These are phyloP conservation scores for Tineola bisselliella DNA, from an alignment of 2,888 invertebrate genomes.

Conservation along the genomic window DNA sequence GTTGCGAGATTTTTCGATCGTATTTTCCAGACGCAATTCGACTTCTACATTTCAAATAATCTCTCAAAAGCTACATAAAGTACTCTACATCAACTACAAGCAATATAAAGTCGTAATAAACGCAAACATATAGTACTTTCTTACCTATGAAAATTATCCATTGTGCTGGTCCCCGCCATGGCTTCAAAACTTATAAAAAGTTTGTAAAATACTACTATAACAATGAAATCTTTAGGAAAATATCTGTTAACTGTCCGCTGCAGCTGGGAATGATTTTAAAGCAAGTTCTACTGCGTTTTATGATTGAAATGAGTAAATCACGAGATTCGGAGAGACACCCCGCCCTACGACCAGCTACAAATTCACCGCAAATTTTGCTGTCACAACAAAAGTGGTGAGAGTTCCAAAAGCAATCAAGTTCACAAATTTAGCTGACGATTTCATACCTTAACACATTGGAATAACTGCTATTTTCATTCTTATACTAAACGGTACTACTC, in stretches of 20 bases:
- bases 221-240: not conserved
- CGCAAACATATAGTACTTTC: not conserved
- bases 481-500: not conserved
- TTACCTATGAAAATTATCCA: conserved; percentile 1
- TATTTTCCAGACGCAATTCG: not conserved
- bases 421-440: not conserved
- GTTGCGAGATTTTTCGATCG: not conserved
- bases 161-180: not conserved
- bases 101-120: not conserved
- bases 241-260: not conserved
- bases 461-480: not conserved
- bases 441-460: not conserved
- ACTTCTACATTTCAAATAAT: not conserved
- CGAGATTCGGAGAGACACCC: not conserved
- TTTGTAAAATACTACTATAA: not conserved
- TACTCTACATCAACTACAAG: not conserved
- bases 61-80: not conserved
- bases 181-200: conserved; percentile 1
- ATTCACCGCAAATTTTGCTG: conserved; percentile 10
- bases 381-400: not conserved
- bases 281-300: not conserved
- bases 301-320: not conserved
- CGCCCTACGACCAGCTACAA: conserved; percentile 8
- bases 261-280: not conserved
- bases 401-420: not conserved